phyloP scores from a whole-genome alignment of 2,113 vertebrate genomes.

The Forbesichthys agassizii region DNA sequence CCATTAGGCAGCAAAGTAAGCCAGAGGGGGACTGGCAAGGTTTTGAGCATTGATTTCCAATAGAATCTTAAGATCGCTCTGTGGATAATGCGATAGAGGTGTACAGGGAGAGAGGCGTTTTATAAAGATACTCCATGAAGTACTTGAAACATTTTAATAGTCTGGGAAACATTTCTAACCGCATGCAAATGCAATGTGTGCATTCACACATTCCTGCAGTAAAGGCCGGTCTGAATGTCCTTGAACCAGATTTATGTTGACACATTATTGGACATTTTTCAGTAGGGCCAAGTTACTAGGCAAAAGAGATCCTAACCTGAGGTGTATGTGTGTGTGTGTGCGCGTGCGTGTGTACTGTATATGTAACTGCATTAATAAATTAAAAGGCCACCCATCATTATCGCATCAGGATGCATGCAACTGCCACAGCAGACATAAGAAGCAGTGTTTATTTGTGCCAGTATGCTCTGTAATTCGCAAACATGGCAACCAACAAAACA shows the following conservation, averaged over 20 bases:
- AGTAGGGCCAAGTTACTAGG: slow-evolving; percentile 15
- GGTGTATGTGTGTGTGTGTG: neutral
- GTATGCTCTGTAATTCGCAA: neutral
- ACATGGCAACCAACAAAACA: neutral
- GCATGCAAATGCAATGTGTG: no score
- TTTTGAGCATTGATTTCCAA: neutral
- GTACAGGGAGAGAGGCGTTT: no score
- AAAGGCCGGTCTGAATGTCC: neutral
- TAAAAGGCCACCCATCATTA: neutral
- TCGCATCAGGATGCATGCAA: neutral
- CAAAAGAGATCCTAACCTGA: neutral
- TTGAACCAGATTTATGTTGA: slow-evolving; percentile 6
- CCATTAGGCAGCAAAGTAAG: slow-evolving; percentile 35
- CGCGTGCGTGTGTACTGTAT: neutral
- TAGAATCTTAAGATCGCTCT: neutral
- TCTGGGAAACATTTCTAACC: no score
- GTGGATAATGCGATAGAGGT: neutral
- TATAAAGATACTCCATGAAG: no score
- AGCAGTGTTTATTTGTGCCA: neutral
- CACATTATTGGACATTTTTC: slow-evolving; percentile 19
- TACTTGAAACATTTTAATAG: no score
- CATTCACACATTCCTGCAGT: no score
- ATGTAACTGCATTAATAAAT: slow-evolving; percentile 1
- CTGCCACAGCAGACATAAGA: neutral
- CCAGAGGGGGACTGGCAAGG: neutral